phyloP scores from a whole-genome alignment of 2,113 vertebrate species.

The Caranx ignobilis region DNA sequence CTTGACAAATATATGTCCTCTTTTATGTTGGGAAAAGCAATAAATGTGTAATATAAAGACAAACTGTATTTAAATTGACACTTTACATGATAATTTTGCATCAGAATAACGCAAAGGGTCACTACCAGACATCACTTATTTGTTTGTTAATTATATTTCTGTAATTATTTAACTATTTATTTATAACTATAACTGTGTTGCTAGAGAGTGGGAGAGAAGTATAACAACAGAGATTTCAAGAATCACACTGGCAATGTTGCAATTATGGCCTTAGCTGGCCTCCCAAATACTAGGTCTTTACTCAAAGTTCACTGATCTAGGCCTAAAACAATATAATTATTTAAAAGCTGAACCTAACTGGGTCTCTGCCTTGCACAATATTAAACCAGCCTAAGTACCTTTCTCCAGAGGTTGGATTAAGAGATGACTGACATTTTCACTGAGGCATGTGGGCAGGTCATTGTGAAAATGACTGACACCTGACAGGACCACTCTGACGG shows the following conservation, averaged over 20 bases:
- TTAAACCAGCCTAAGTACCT: slow-evolving; percentile 36
- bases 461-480: slow-evolving; percentile 78
- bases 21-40: background rate
- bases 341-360: slow-evolving; percentile 6
- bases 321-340: slow-evolving; percentile 1
- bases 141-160: too few species aligned
- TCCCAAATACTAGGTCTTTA: background rate
- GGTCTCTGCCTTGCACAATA: background rate
- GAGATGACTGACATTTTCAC: slow-evolving; percentile 69
- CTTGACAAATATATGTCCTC: background rate
- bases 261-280: background rate
- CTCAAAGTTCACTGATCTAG: slow-evolving; percentile 7
- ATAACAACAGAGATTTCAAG: background rate
- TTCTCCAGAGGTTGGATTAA: slow-evolving; percentile 62
- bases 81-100: background rate
- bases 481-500: slow-evolving; percentile 77
- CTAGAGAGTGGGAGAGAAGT: background rate
- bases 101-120: background rate
- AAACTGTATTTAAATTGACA: background rate
- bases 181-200: background rate
- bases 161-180: too few species aligned
- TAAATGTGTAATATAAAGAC: background rate
- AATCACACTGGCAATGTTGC: background rate
- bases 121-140: too few species aligned
- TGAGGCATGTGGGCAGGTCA: slow-evolving; percentile 72